Conservation (phyloP, 1,140 invertebrate genomes). For the Eurosta solidaginis region DNA sequence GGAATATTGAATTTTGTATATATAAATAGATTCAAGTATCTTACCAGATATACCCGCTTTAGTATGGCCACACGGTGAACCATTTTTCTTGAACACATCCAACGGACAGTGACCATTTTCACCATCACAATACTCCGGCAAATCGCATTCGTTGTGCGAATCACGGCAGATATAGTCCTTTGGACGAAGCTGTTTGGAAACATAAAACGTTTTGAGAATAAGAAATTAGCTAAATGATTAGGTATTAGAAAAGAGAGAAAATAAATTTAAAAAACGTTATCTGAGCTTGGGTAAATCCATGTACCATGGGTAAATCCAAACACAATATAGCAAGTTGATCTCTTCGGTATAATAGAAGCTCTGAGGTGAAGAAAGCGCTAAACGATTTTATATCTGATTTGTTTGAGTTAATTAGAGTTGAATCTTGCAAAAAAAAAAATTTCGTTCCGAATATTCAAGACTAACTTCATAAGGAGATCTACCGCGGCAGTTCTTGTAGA, state of each 20-base stretch:
- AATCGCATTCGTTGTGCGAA: slow-evolving; percentile 88
- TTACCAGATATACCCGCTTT: slow-evolving; percentile 57
- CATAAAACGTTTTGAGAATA: not conserved
- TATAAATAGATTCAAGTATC: not conserved
- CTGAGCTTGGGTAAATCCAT: not conserved
- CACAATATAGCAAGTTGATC: too few species aligned
- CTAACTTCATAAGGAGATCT: too few species aligned
- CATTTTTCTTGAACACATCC: slow-evolving; percentile 91
- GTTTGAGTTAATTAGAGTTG: too few species aligned
- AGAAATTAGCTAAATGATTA: not conserved
- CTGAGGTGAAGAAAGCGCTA: too few species aligned
- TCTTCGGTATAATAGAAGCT: too few species aligned
- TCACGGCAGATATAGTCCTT: slow-evolving; percentile 81
- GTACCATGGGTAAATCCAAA: too few species aligned
- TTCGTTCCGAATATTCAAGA: too few species aligned
- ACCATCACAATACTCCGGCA: slow-evolving; percentile 90
- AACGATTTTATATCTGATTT: too few species aligned
- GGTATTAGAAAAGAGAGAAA: not conserved
- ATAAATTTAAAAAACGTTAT: not conserved
- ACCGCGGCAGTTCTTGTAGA: too few species aligned
- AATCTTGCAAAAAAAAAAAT: too few species aligned
- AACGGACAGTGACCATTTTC: slow-evolving; percentile 82
- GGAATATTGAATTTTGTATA: too few species aligned
- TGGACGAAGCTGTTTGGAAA: slow-evolving; percentile 69
- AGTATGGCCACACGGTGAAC: slow-evolving; percentile 73